phyloP scores from a whole-genome alignment of 1,140 invertebrate genomes.

The Heliothis subflexa region DNA sequence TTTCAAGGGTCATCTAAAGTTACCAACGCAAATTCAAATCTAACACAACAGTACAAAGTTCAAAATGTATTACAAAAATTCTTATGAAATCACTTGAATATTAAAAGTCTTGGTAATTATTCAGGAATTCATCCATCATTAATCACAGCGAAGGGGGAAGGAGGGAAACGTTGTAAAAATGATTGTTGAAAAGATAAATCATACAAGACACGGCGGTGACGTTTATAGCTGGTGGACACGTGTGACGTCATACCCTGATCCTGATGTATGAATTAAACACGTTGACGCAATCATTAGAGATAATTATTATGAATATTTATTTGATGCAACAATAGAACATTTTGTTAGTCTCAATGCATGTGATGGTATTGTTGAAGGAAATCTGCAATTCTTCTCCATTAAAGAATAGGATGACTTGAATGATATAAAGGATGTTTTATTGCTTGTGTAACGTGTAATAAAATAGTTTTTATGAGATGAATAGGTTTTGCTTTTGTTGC shows the following conservation, averaged over 20 bases:
- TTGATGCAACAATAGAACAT: constrained; percentile 36
- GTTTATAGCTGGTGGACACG: constrained; percentile 67
- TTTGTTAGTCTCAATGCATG: background rate
- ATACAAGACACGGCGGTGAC: constrained; percentile 76
- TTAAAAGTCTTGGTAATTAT: constrained; percentile 87
- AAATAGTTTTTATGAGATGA: background rate
- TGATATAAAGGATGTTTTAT: constrained; percentile 7
- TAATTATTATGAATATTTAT: constrained; percentile 64
- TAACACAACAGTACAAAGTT: constrained; percentile 57
- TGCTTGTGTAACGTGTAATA: background rate
- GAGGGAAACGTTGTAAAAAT: constrained; percentile 83
- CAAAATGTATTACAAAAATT: constrained; percentile 53
- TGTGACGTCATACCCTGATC: constrained; percentile 70
- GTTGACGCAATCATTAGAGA: constrained; percentile 60
- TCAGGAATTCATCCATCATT: constrained; percentile 86
- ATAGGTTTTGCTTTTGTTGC: no score
- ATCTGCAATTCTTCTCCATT: constrained; percentile 5
- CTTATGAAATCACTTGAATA: constrained; percentile 82
- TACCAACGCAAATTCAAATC: constrained; percentile 62
- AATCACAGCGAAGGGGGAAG: constrained; percentile 79
- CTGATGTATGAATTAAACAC: constrained; percentile 48
- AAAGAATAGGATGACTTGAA: background rate
- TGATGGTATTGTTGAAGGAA: constrained; percentile 5
- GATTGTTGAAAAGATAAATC: constrained; percentile 85
- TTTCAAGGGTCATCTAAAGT: constrained; percentile 79